Evolutionary conservation across 2,113 vertebrate species (phyloP).

Genomic region (Emydura subglobosa): DNA sequence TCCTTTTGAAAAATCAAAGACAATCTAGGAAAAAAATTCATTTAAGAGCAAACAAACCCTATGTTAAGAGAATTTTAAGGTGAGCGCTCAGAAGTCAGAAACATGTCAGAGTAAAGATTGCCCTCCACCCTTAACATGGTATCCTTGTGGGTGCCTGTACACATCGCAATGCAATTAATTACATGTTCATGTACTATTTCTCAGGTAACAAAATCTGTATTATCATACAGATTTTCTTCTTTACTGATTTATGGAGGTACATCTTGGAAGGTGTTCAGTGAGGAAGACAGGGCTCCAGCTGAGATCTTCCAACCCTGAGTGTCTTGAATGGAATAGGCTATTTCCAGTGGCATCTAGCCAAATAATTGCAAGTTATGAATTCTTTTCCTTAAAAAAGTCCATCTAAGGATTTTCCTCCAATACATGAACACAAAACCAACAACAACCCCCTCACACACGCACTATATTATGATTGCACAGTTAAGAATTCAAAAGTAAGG

Average conservation of each 20-base stretch:
- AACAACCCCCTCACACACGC: not conserved
- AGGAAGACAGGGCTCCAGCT: not conserved
- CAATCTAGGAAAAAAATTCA: not conserved
- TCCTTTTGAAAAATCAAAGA: not conserved
- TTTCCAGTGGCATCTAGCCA: not conserved
- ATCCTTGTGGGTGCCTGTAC: not conserved
- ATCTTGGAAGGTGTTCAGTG: not conserved
- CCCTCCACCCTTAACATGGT: not conserved
- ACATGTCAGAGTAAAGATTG: not conserved
- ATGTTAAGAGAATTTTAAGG: not conserved
- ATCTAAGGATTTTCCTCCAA: not conserved
- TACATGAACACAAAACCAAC: too few relatives aligned
- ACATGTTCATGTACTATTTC: not conserved
- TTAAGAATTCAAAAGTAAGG: not conserved
- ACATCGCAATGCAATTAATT: not conserved
- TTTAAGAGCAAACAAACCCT: not conserved
- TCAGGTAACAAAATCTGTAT: not conserved
- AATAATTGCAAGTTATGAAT: not conserved
- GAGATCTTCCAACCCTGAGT: not conserved
- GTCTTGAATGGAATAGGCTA: not conserved
- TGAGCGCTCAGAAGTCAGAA: not conserved
- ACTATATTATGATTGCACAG: not conserved
- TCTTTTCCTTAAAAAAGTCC: not conserved
- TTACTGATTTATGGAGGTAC: not conserved
- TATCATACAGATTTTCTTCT: not conserved